Evolutionary conservation across 2,113 vertebrate genomes (phyloP).

Genomic region (Pontoporia blainvillei): DNA sequence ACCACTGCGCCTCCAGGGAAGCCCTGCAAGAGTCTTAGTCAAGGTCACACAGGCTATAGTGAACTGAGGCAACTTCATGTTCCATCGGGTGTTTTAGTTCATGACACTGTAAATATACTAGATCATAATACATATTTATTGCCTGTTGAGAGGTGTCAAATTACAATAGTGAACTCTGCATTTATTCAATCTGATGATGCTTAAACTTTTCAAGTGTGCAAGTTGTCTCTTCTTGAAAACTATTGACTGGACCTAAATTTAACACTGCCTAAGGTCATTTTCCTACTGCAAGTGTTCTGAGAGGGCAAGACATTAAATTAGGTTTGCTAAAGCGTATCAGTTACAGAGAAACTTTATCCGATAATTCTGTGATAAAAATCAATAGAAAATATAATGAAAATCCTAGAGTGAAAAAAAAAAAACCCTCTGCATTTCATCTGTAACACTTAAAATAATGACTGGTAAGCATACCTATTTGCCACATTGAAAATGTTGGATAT

Average conservation of each 20-base stretch:
- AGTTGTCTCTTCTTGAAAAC: constrained; percentile 23
- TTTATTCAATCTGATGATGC: constrained; percentile 24
- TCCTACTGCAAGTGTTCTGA: constrained; percentile 7
- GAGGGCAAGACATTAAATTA: constrained; percentile 28
- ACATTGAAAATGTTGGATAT: not conserved
- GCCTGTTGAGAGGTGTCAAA: not conserved
- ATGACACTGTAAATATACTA: not conserved
- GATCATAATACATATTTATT: not conserved
- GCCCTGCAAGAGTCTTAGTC: not conserved
- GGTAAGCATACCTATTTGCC: not conserved
- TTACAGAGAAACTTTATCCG: not conserved
- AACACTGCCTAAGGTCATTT: not conserved
- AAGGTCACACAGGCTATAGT: not conserved
- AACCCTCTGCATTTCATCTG: not conserved
- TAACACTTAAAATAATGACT: constrained; percentile 7
- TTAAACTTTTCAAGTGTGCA: not conserved
- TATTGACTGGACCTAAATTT: constrained; percentile 58
- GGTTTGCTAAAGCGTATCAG: constrained; percentile 7
- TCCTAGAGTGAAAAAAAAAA: not conserved
- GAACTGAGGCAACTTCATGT: not conserved
- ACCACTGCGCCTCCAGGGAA: too few relatives aligned
- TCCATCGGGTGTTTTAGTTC: not conserved
- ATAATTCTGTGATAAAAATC: constrained; percentile 54
- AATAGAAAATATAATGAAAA: constrained; percentile 54
- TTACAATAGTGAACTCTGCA: not conserved